phyloP scores from a whole-genome alignment of 92 coral and sea anemone species.

The Siderastrea siderea region DNA sequence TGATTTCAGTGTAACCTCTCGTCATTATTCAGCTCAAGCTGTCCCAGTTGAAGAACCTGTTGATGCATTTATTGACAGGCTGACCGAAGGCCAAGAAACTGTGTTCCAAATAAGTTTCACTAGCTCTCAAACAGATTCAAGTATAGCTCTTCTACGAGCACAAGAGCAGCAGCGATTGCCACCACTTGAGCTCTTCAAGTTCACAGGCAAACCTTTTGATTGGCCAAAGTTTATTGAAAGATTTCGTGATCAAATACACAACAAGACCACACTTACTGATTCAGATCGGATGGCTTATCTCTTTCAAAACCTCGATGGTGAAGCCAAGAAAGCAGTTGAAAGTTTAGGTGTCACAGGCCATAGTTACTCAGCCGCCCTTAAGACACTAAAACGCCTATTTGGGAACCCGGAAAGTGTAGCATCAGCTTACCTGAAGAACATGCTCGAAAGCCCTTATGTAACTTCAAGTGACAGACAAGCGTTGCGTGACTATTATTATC shows the following conservation, averaged over 20 bases:
- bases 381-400: conserved; percentile 22
- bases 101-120: background rate
- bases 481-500: conserved; percentile 19
- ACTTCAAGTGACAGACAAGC: conserved; percentile 7
- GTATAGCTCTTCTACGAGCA: conserved; percentile 40
- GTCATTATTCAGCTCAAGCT: background rate
- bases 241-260: conserved; percentile 61
- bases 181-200: conserved; percentile 50
- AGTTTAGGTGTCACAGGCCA: conserved; percentile 25
- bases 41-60: conserved; percentile 17
- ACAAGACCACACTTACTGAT: conserved; percentile 57
- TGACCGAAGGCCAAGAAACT: conserved; percentile 46
- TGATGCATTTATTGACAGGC: conserved; percentile 38
- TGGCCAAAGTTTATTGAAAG: conserved; percentile 61
- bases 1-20: background rate
- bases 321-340: conserved; percentile 61
- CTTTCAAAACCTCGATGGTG: conserved; percentile 65
- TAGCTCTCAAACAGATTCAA: background rate
- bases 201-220: conserved; percentile 52
- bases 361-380: conserved; percentile 37
- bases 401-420: conserved; percentile 22
- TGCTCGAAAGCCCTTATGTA: conserved; percentile 22
- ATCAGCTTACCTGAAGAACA: conserved; percentile 27
- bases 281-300: conserved; percentile 65
- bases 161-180: conserved; percentile 65